phyloP scores from a whole-genome alignment of 2,888 invertebrate genomes.

The Hanleya hanleyi region DNA sequence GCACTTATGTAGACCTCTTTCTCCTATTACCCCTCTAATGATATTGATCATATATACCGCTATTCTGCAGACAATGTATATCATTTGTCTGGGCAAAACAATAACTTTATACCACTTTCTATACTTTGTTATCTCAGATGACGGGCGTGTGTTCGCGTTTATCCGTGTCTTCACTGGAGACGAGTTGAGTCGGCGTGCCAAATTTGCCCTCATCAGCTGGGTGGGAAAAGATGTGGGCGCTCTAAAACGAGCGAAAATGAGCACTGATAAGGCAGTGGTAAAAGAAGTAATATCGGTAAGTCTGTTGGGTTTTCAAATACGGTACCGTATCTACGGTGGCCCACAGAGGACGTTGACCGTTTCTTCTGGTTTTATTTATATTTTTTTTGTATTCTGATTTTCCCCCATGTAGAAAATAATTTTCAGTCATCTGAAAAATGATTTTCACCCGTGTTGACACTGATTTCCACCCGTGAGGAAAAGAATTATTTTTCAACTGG shows the following conservation, averaged over 20 bases:
- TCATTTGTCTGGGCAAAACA: too few relatives aligned
- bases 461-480: neutral
- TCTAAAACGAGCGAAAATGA: conserved; percentile 87
- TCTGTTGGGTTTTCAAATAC: neutral
- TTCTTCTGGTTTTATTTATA: neutral
- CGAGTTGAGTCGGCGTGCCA: conserved; percentile 87
- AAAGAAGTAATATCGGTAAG: conserved; percentile 85
- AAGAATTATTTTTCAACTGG: too few relatives aligned
- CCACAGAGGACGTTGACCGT: too few relatives aligned
- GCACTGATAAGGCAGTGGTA: conserved; percentile 85
- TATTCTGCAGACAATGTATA: too few relatives aligned
- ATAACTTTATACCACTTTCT: too few relatives aligned
- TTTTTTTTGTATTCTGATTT: too few relatives aligned
- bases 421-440: neutral
- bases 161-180: conserved; percentile 81
- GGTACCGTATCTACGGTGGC: neutral
- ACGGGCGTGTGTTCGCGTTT: conserved; percentile 85
- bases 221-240: conserved; percentile 84
- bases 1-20: too few relatives aligned
- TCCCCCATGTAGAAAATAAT: neutral
- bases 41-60: too few relatives aligned
- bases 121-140: conserved; percentile 78
- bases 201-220: conserved; percentile 87
- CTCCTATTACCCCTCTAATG: too few relatives aligned
- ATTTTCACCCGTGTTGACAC: neutral